Percentiles rank a stretch among this genome's conserved stretches.
Conservation (phyloP, 2,888 invertebrate genomes). For the Melieria picta region DNA sequence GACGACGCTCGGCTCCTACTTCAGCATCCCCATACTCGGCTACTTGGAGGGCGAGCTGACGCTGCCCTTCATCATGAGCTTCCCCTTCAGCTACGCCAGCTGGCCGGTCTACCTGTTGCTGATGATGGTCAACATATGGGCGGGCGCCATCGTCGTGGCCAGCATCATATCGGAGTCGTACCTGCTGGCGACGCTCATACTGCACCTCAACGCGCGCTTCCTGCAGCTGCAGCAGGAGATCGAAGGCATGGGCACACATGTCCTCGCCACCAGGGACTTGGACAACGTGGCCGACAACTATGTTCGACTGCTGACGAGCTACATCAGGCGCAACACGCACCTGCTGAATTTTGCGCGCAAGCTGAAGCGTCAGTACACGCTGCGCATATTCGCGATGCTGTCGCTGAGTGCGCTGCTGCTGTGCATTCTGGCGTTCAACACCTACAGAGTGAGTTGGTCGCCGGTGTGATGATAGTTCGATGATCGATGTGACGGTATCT, state of each 20-base stretch:
- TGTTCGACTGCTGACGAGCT: conserved; percentile 27
- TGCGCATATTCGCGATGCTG: conserved; percentile 48
- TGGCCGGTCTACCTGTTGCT: conserved; percentile 42
- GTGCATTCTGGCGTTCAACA: conserved; percentile 30
- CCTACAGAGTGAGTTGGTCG: not conserved
- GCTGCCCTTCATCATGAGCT: conserved; percentile 51
- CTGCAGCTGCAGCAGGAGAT: conserved; percentile 45
- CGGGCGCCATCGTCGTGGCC: conserved; percentile 45
- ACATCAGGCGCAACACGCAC: conserved; percentile 45
- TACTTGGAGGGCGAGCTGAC: conserved; percentile 43
- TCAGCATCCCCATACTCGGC: conserved; percentile 44
- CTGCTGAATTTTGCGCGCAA: conserved; percentile 47
- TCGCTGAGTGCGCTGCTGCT: conserved; percentile 19
- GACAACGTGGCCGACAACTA: conserved; percentile 41
- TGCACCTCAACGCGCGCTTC: conserved; percentile 54
- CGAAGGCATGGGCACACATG: not conserved
- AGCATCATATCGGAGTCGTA: conserved; percentile 51
- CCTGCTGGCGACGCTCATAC: conserved; percentile 50
- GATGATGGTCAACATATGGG: conserved; percentile 45
- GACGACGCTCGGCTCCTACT: conserved; percentile 44
- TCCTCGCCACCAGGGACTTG: not conserved
- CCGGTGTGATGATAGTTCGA: not conserved
- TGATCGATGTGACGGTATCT: not conserved
- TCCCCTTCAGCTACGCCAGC: conserved; percentile 49
- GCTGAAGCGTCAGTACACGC: conserved; percentile 48